Percentiles rank a stretch among this genome's conserved stretches.
Evolutionary conservation across 2,113 vertebrate genomes (phyloP).

Genomic region (Caretta caretta): DNA sequence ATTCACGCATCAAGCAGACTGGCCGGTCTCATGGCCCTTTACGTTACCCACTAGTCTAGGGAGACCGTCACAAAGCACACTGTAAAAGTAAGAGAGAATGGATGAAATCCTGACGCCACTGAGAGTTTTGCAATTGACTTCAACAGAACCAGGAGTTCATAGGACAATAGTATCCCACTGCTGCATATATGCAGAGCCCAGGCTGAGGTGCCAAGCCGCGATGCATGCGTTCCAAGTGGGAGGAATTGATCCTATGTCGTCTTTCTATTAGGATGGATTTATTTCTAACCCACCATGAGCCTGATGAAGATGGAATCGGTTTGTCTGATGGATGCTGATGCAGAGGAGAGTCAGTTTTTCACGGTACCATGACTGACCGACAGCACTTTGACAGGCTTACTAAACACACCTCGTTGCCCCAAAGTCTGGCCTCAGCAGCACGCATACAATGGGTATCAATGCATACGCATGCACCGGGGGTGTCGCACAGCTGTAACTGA

Average conservation of each 20-base stretch:
- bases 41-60: not conserved
- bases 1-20: not conserved
- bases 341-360: constrained; percentile 23
- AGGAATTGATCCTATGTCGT: constrained; percentile 19
- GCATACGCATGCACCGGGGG: not conserved
- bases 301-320: not conserved
- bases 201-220: constrained; percentile 26
- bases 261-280: not conserved
- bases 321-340: not conserved
- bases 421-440: not conserved
- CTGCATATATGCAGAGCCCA: not conserved
- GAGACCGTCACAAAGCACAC: not conserved
- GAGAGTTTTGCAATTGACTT: not conserved
- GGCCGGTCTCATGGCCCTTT: not conserved
- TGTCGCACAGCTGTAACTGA: not conserved
- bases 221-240: constrained; percentile 29
- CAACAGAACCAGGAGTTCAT: not conserved
- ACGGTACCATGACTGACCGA: not conserved
- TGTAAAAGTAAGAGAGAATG: fast-evolving
- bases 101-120: not conserved
- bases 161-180: constrained; percentile 12
- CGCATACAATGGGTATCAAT: not conserved
- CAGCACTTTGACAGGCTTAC: not conserved
- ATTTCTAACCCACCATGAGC: not conserved
- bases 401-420: not conserved